Base-by-base conservation (phyloP, 92 coral and sea anemone genomes). In the Meandrina meandrites region DNA sequence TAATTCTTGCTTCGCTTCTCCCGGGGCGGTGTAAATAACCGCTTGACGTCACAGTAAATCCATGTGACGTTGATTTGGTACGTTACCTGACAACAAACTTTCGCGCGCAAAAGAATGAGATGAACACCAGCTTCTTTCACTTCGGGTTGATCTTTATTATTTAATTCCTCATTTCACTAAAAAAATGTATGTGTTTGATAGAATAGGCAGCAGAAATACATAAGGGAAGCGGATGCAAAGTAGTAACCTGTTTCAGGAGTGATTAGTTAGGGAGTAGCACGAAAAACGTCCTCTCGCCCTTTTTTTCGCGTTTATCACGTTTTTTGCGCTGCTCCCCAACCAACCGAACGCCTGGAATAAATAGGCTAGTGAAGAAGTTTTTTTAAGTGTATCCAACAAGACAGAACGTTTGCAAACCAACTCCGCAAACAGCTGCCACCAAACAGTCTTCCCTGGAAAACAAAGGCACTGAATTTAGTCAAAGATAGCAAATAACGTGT, bases 321-420 rank as follows among this genome's bases (percentile, higher is more conserved):
- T n/a, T n/a, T n/a, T n/a, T n/a, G n/a, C n/a, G n/a, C n/a, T 54
- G 22, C 18, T 16, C 18, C 19, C 22, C 18, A 14, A 21, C 60
- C 19, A n/a, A n/a, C n/a, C n/a, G n/a, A n/a, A n/a, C n/a, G n/a
- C n/a, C n/a, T n/a, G n/a, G 21, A 54, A 16, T 15, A 6, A 54
- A 32, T n/a, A n/a, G n/a, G n/a, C n/a, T n/a, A n/a, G n/a, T n/a
- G n/a, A n/a, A n/a, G n/a, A n/a, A n/a, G n/a, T n/a, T n/a, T n/a
- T n/a, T 0, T 67, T 64, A 81, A 54, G 21, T 15, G 40, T 28
- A 11, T 56, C 58, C 79, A 1, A n/a, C 58, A 64, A 85, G 87
- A 47, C 37, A 66, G n/a, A 95, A 78, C 24, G 88, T 90, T 71
- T 95, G 98, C 9, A 95, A 82, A 34, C 98, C 98, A 81, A 95